Evolutionary conservation across 2,797 vertebrate genomes (phyloP).

Genomic region (Rhynchonycteris naso): DNA sequence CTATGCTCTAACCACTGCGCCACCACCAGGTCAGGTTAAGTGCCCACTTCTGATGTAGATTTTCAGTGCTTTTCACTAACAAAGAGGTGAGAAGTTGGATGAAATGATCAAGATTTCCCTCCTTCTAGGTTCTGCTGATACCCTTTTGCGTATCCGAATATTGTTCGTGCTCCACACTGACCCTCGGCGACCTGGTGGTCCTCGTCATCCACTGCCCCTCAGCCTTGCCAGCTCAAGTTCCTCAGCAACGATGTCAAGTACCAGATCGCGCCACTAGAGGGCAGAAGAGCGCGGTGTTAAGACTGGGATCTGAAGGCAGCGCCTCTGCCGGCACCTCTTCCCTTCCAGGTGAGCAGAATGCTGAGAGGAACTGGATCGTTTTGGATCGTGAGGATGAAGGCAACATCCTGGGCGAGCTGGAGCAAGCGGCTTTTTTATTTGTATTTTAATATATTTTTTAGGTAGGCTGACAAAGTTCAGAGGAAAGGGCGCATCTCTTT

Average conservation of each 20-base stretch:
- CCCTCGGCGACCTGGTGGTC: background rate
- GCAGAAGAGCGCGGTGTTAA: background rate
- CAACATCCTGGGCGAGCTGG: background rate
- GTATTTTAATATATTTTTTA: background rate
- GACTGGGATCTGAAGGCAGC: background rate
- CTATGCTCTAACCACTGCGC: too few relatives aligned
- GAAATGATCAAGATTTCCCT: background rate
- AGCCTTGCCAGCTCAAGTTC: accelerated
- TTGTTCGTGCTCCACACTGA: background rate
- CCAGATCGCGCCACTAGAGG: background rate
- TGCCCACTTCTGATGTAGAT: background rate
- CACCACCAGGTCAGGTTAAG: background rate
- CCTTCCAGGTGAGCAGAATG: background rate
- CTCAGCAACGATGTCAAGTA: background rate
- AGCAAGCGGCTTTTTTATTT: background rate
- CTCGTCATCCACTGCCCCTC: background rate
- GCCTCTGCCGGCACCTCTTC: background rate
- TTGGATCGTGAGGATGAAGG: background rate
- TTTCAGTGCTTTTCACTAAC: background rate
- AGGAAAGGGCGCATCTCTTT: background rate
- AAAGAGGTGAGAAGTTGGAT: background rate
- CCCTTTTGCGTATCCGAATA: accelerated
- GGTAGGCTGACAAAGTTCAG: background rate
- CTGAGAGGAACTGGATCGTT: background rate
- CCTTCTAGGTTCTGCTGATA: background rate